A percentile compares a stretch with the other conserved stretches of the same genome.
phyloP scores from a whole-genome alignment of 2,113 vertebrate species.

The Brienomyrus longianalis region DNA sequence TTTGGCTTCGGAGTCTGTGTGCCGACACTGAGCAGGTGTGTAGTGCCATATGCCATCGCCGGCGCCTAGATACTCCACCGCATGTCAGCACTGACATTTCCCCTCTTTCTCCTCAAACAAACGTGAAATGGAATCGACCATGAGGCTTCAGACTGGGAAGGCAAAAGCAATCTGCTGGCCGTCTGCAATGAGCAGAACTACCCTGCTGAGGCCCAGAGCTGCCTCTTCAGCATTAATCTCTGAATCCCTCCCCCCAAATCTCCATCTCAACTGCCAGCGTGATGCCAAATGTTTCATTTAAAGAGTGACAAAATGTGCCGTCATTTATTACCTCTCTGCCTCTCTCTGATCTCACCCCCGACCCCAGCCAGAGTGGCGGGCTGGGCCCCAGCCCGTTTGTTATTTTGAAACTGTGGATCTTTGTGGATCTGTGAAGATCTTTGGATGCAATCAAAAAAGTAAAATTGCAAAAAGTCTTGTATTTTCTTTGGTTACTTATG shows the following conservation, averaged over 20 bases:
- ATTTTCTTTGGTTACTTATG: too few species aligned
- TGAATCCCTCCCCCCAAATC: constrained; percentile 1
- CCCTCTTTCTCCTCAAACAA: neutral
- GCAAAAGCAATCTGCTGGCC: constrained; percentile 22
- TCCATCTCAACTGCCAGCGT: constrained; percentile 11
- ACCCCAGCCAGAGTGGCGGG: neutral
- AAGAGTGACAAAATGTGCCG: neutral
- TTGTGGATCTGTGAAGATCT: too few species aligned
- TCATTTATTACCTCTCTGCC: neutral
- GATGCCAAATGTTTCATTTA: constrained; percentile 7
- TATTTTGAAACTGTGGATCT: too few species aligned
- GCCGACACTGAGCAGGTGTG: neutral
- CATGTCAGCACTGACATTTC: neutral
- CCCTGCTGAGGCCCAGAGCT: constrained; percentile 28
- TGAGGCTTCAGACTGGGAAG: constrained; percentile 24
- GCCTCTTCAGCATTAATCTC: constrained; percentile 24
- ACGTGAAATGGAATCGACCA: neutral
- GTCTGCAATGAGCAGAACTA: neutral
- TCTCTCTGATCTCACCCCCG: neutral
- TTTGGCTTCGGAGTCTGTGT: neutral
- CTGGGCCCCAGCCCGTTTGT: neutral
- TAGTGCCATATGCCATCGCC: too few species aligned
- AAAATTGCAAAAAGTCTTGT: too few species aligned
- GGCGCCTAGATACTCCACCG: neutral
- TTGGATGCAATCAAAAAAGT: too few species aligned